These are phyloP conservation scores for Chionoecetes opilio DNA, from an alignment of 1,140 invertebrate species.

Conservation along the genomic window DNA sequence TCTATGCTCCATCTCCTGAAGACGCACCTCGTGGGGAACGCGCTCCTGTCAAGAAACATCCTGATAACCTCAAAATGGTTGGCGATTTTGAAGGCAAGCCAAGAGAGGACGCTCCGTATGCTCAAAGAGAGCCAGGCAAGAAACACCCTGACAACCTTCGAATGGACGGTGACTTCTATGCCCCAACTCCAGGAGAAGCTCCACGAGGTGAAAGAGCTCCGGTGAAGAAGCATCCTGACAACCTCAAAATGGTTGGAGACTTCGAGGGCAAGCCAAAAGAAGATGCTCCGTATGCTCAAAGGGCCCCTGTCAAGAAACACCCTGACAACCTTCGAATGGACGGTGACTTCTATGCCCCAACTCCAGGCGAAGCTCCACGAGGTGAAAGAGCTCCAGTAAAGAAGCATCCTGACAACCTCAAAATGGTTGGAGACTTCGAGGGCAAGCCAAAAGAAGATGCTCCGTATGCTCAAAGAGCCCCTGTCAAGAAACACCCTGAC, in stretches of 20 bases:
- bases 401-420: conserved; percentile 61
- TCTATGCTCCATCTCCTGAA: conserved; percentile 64
- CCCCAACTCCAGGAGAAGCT: conserved; percentile 15
- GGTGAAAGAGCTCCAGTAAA: conserved; percentile 59
- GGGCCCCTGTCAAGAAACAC: conserved; percentile 62
- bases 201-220: conserved; percentile 86
- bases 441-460: conserved; percentile 64
- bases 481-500: conserved; percentile 67
- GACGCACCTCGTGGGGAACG: conserved; percentile 55
- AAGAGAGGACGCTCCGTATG: conserved; percentile 53
- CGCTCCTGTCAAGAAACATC: conserved; percentile 67
- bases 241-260: conserved; percentile 58
- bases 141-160: conserved; percentile 61
- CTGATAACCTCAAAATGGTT: conserved; percentile 60
- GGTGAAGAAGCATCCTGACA: conserved; percentile 82
- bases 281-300: conserved; percentile 60
- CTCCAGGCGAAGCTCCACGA: conserved; percentile 48
- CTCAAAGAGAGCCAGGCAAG: conserved; percentile 38
- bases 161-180: conserved; percentile 63
- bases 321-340: conserved; percentile 63
- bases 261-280: conserved; percentile 58
- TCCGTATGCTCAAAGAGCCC: conserved; percentile 46
- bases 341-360: conserved; percentile 65
- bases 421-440: conserved; percentile 63
- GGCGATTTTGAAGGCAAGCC: conserved; percentile 57